Conservation (phyloP, 2,797 vertebrate genomes). For the Betta splendens region DNA sequence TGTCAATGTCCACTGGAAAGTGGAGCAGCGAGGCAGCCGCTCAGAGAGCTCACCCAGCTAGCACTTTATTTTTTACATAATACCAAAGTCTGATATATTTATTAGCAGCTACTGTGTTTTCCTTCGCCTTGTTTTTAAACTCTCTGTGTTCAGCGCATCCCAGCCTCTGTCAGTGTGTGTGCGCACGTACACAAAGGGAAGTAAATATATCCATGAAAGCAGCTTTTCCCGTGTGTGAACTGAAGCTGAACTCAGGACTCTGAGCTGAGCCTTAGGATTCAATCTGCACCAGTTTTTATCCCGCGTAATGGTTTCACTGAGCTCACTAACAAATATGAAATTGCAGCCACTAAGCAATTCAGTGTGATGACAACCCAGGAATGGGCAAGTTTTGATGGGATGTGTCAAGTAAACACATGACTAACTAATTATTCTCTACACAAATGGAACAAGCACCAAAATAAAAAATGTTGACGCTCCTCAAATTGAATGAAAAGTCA, state of each 20-base stretch:
- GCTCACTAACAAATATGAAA: conserved; percentile 38
- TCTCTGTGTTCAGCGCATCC: background rate
- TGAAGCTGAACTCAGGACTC: conserved; percentile 31
- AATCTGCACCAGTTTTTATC: conserved; percentile 36
- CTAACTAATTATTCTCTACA: conserved; percentile 14
- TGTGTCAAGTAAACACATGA: conserved; percentile 22
- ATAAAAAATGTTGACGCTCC: background rate
- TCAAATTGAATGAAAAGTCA: background rate
- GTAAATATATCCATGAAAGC: conserved; percentile 13
- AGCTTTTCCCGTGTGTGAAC: conserved; percentile 29
- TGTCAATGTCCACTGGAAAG: conserved; percentile 59
- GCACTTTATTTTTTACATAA: conserved; percentile 21
- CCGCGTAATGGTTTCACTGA: conserved; percentile 39
- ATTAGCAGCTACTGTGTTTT: background rate
- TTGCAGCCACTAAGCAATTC: conserved; percentile 26
- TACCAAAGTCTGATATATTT: conserved; percentile 14
- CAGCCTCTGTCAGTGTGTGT: background rate
- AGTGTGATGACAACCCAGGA: conserved; percentile 24
- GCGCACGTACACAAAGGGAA: conserved; percentile 18
- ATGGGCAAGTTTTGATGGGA: conserved; percentile 19
- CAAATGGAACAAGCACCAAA: background rate
- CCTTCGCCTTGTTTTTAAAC: background rate
- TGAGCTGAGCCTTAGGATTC: conserved; percentile 43
- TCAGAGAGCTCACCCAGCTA: background rate
- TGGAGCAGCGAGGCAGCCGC: conserved; percentile 22